A percentile compares a stretch with the other conserved stretches of the same genome.
phyloP scores from a whole-genome alignment of 2,888 invertebrate genomes.

The Brenthis hecate region DNA sequence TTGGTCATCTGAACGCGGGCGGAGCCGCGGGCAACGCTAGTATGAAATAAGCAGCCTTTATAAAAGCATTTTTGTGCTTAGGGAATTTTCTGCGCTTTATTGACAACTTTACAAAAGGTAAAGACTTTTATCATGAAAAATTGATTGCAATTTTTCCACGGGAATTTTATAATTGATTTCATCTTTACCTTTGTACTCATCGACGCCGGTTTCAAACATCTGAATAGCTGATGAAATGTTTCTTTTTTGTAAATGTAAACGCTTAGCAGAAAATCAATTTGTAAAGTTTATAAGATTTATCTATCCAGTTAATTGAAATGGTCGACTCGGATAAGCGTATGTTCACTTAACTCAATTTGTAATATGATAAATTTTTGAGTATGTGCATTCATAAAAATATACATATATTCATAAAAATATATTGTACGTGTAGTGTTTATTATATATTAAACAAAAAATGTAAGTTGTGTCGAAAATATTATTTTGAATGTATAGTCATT shows the following conservation, averaged over 20 bases:
- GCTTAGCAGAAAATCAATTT: slow-evolving; percentile 18
- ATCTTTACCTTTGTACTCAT: slow-evolving; percentile 54
- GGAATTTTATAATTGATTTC: slow-evolving; percentile 67
- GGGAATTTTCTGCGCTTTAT: slow-evolving; percentile 57
- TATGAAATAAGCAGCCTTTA: slow-evolving; percentile 48
- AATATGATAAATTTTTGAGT: too few species aligned
- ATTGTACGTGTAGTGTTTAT: too few species aligned
- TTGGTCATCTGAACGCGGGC: too few species aligned
- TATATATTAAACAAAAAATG: too few species aligned
- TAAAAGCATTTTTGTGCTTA: slow-evolving; percentile 53
- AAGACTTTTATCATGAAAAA: slow-evolving; percentile 64
- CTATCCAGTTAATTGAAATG: too few species aligned
- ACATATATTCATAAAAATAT: too few species aligned
- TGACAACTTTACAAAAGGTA: slow-evolving; percentile 66
- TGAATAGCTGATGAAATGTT: slow-evolving; percentile 49
- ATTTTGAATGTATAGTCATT: too few species aligned
- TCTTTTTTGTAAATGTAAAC: slow-evolving; percentile 31
- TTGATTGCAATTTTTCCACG: slow-evolving; percentile 64
- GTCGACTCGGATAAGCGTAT: too few species aligned
- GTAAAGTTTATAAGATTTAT: not conserved
- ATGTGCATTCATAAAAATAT: too few species aligned
- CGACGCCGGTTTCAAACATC: slow-evolving; percentile 42
- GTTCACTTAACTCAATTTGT: too few species aligned
- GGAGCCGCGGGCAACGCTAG: too few species aligned
- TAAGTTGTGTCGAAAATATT: too few species aligned